A percentile compares a stretch with the other conserved stretches of the same genome.
Conservation (phyloP, 2,888 invertebrate genomes). For the Bellardia pandia region DNA sequence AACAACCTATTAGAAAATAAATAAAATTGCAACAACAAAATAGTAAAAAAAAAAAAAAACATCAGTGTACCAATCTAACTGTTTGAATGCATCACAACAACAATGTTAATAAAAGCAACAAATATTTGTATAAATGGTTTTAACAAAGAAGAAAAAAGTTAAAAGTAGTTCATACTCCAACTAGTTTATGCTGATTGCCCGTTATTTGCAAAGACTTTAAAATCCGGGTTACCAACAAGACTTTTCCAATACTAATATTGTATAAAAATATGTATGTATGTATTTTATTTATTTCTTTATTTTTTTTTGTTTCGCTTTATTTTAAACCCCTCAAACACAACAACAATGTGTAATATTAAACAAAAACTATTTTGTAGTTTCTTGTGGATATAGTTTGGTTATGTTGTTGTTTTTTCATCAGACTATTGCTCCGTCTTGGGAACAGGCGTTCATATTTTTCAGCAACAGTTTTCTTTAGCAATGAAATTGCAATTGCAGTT, state of each 20-base stretch:
- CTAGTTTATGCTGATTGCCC: slow-evolving; percentile 79
- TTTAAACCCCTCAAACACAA: background rate
- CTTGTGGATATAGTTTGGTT: slow-evolving; percentile 32
- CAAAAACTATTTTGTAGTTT: slow-evolving; percentile 52
- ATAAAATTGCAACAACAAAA: background rate
- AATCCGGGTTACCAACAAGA: slow-evolving; percentile 80
- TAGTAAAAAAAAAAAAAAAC: background rate
- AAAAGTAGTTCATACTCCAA: slow-evolving; percentile 69
- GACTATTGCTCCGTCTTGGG: slow-evolving; percentile 81
- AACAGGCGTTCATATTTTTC: slow-evolving; percentile 80
- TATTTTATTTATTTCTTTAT: background rate
- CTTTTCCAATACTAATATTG: slow-evolving; percentile 62
- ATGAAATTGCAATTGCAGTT: slow-evolving; percentile 25
- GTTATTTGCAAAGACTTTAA: slow-evolving; percentile 80
- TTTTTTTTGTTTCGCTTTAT: slow-evolving; percentile 3
- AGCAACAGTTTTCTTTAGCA: slow-evolving; percentile 36
- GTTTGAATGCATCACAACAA: slow-evolving; percentile 19
- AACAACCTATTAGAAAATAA: slow-evolving; percentile 29
- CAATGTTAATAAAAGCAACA: slow-evolving; percentile 3
- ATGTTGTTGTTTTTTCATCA: slow-evolving; percentile 80
- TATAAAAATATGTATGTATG: no score
- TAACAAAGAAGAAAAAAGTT: slow-evolving; percentile 24
- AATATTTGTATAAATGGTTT: background rate
- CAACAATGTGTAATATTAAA: background rate
- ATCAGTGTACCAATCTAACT: background rate